Evolutionary conservation across 2,797 vertebrate species (phyloP).

Genomic region (Malacoctenus gilli): DNA sequence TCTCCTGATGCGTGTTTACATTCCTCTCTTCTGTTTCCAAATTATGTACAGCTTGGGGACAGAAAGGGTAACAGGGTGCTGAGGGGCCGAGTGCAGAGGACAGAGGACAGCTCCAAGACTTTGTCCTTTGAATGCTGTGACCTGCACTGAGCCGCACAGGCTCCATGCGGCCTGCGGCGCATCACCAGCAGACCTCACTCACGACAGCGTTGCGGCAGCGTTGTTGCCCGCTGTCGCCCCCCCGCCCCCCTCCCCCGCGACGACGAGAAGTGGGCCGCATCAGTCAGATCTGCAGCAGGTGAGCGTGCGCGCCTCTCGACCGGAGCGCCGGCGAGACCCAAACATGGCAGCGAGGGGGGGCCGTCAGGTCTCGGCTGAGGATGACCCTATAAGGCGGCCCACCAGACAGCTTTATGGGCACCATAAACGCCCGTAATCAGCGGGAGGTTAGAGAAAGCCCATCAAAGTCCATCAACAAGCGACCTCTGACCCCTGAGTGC

Average conservation of each 20-base stretch:
- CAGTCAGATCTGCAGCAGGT: slow-evolving; percentile 15
- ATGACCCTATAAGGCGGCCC: slow-evolving; percentile 73
- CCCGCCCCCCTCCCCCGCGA: slow-evolving; percentile 4
- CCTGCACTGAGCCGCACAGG: slow-evolving; percentile 36
- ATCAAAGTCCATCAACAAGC: slow-evolving; percentile 30
- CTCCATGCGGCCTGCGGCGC: slow-evolving; percentile 42
- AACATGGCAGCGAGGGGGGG: slow-evolving; percentile 63
- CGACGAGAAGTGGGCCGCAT: slow-evolving; percentile 6
- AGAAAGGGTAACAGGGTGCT: slow-evolving; percentile 7
- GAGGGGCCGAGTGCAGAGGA: slow-evolving; percentile 36
- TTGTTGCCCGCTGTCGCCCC: slow-evolving; percentile 18
- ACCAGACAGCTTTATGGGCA: slow-evolving; percentile 59
- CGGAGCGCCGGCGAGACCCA: slow-evolving; percentile 53
- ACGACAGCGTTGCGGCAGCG: slow-evolving; percentile 12
- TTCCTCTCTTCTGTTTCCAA: slow-evolving; percentile 18
- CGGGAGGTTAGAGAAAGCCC: slow-evolving; percentile 56
- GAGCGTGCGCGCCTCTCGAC: slow-evolving; percentile 13
- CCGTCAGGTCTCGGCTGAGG: slow-evolving; percentile 46
- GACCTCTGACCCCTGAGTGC: slow-evolving; percentile 35
- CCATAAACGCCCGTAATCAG: slow-evolving; percentile 56
- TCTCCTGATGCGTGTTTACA: slow-evolving; percentile 37
- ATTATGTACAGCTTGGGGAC: slow-evolving; percentile 27
- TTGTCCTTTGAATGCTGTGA: slow-evolving; percentile 62
- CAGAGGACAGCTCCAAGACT: slow-evolving; percentile 38
- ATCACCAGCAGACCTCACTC: slow-evolving; percentile 41